Evolutionary conservation across 2,888 invertebrate species (phyloP).

Genomic region (Drosophila algonquin): DNA sequence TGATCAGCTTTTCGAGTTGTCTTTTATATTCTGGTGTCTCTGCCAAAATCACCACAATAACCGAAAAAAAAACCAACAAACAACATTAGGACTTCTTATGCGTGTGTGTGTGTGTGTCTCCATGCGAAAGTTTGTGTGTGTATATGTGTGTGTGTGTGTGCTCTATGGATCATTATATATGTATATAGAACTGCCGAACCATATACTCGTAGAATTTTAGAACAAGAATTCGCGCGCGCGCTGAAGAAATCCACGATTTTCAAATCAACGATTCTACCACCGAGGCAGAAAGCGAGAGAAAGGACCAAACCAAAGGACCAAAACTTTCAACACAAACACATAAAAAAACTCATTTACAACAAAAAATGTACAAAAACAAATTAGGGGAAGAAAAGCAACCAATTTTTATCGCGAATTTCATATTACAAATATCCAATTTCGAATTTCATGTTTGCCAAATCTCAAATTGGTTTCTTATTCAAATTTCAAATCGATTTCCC

Average conservation of each 20-base stretch:
- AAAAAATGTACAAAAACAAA: slow-evolving; percentile 1
- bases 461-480: background rate
- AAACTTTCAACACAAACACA: slow-evolving; percentile 31
- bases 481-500: background rate
- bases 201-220: background rate
- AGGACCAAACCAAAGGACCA: background rate
- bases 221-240: slow-evolving; percentile 35
- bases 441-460: background rate
- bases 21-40: slow-evolving; percentile 49
- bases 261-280: background rate
- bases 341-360: slow-evolving; percentile 12
- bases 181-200: slow-evolving; percentile 30
- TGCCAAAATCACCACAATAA: slow-evolving; percentile 51
- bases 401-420: background rate
- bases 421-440: slow-evolving; percentile 3
- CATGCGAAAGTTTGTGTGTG: background rate
- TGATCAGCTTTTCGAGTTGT: slow-evolving; percentile 33
- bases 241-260: slow-evolving; percentile 28
- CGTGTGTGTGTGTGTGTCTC: background rate
- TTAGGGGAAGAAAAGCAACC: background rate
- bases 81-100: slow-evolving; percentile 31
- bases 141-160: slow-evolving; percentile 7
- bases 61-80: slow-evolving; percentile 47
- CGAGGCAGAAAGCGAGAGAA: background rate
- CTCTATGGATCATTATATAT: slow-evolving; percentile 25